phyloP scores from a whole-genome alignment of 2,888 invertebrate genomes.

The Harpalus rufipes region DNA sequence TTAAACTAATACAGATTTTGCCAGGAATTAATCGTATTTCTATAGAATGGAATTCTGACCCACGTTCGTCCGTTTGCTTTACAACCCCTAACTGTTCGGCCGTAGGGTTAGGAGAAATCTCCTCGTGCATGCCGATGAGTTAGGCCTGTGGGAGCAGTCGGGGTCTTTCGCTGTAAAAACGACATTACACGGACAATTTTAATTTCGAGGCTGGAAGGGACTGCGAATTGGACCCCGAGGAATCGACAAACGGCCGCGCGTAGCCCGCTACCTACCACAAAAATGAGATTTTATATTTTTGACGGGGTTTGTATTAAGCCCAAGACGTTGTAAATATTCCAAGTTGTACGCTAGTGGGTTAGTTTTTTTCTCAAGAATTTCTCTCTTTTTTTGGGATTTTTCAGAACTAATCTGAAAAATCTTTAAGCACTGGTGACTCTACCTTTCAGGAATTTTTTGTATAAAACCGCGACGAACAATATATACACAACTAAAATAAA shows the following conservation, averaged over 20 bases:
- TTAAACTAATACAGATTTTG: too few species aligned
- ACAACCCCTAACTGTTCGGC: background rate
- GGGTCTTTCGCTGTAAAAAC: slow-evolving; percentile 60
- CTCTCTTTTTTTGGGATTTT: background rate
- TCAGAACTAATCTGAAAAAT: background rate
- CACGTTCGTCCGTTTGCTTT: background rate
- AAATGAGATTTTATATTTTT: slow-evolving; percentile 64
- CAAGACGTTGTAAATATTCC: slow-evolving; percentile 47
- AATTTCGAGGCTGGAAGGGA: slow-evolving; percentile 63
- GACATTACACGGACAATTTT: slow-evolving; percentile 66
- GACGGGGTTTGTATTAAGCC: slow-evolving; percentile 61
- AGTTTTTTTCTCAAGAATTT: slow-evolving; percentile 8
- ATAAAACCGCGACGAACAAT: background rate
- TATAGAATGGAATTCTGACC: background rate
- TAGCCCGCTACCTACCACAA: slow-evolving; percentile 38
- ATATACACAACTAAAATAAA: too few species aligned
- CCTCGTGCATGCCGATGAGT: slow-evolving; percentile 59
- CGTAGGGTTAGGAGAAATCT: slow-evolving; percentile 44
- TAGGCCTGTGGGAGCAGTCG: slow-evolving; percentile 8
- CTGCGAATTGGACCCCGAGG: slow-evolving; percentile 61
- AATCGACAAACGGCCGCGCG: slow-evolving; percentile 49
- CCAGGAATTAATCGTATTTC: background rate
- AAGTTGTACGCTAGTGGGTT: slow-evolving; percentile 38
- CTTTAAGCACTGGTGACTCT: background rate
- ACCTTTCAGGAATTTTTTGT: background rate